phyloP scores from a whole-genome alignment of 1,140 invertebrate genomes.

The Anastrepha obliqua region DNA sequence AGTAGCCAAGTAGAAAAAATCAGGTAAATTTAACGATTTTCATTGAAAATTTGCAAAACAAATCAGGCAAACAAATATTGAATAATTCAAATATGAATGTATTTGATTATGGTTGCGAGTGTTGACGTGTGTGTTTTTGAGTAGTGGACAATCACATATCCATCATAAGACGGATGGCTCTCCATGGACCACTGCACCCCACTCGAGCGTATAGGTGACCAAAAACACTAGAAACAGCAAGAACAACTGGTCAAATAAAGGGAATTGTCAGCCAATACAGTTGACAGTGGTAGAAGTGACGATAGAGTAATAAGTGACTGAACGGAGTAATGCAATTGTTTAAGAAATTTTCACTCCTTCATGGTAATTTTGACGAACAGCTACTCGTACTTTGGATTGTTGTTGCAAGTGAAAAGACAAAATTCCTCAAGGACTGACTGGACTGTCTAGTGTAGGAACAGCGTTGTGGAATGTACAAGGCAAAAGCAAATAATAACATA shows the following conservation, averaged over 20 bases:
- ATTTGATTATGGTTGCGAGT: neutral
- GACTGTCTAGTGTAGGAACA: neutral
- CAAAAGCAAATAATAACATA: constrained; percentile 13
- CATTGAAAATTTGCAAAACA: constrained; percentile 47
- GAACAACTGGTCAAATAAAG: neutral
- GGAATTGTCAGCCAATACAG: neutral
- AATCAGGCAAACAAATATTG: constrained; percentile 40
- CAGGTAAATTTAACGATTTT: neutral
- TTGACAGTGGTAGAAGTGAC: neutral
- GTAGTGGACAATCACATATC: neutral
- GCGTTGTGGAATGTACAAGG: neutral
- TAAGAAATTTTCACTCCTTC: constrained; percentile 64
- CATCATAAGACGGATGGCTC: constrained; percentile 48
- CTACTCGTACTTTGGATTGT: neutral
- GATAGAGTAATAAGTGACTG: constrained; percentile 8
- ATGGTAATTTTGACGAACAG: constrained; percentile 61
- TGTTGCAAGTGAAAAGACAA: neutral
- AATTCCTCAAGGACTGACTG: constrained; percentile 12
- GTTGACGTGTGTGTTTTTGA: neutral
- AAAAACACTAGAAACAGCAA: neutral
- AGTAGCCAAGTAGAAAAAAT: neutral
- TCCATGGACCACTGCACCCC: constrained; percentile 36
- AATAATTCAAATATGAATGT: constrained; percentile 7
- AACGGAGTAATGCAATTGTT: constrained; percentile 46
- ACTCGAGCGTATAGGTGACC: neutral